A percentile compares a stretch with the other conserved stretches of the same genome.
Conservation (phyloP, 2,113 vertebrate species). For the Gymnogyps californianus region DNA sequence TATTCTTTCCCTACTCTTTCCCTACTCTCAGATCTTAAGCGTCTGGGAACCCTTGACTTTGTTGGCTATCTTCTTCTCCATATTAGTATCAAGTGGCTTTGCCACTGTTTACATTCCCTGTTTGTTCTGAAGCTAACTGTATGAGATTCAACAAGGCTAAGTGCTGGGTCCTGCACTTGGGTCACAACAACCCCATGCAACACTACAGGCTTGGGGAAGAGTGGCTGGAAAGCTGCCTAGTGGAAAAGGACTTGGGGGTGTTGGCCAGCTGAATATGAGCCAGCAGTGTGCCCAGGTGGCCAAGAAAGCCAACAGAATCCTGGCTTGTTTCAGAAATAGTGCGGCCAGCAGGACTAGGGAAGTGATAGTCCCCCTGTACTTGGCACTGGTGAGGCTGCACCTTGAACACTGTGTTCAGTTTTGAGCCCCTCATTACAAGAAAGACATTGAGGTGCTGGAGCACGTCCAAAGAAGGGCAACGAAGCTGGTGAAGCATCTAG, state of each 20-base stretch:
- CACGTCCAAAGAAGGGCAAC: not conserved
- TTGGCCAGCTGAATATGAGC: not conserved
- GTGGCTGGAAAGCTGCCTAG: not conserved
- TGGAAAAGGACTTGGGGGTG: not conserved
- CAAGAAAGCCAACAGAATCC: not conserved
- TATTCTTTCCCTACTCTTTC: not conserved
- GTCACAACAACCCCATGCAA: not conserved
- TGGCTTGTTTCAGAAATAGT: not conserved
- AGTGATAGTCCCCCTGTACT: not conserved
- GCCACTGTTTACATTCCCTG: not conserved
- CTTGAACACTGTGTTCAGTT: not conserved
- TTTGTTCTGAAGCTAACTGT: not conserved
- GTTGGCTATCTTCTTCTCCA: not conserved
- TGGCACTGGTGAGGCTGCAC: rapidly evolving
- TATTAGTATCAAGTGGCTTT: not conserved
- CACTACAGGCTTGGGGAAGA: not conserved
- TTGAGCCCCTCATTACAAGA: not conserved
- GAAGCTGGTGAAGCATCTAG: not conserved
- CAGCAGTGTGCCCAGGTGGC: not conserved
- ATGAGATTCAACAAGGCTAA: not conserved
- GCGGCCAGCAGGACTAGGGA: not conserved
- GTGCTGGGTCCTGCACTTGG: too few species aligned
- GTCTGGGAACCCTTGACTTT: not conserved
- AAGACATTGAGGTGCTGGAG: too few species aligned
- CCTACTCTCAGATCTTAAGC: not conserved